A percentile compares a stretch with the other conserved stretches of the same genome.
Evolutionary conservation across 2,888 invertebrate species (phyloP).

Genomic region (Ariolimax columbianus): DNA sequence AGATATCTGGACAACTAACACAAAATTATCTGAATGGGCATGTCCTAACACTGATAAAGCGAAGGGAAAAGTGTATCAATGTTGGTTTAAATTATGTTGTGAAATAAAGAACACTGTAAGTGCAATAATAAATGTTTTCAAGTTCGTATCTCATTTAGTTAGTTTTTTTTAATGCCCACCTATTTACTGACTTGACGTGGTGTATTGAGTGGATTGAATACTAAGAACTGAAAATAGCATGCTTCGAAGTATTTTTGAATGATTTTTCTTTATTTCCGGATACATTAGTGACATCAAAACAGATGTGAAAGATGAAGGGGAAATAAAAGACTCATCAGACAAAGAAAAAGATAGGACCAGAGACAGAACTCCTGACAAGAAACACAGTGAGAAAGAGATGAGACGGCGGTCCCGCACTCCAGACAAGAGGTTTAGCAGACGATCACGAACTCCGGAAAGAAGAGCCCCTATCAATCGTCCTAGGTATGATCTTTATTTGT

Average conservation of each 20-base stretch:
- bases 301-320: slow-evolving; percentile 35
- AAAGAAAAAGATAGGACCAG: slow-evolving; percentile 35
- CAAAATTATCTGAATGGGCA: too few relatives aligned
- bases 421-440: slow-evolving; percentile 57
- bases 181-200: too few relatives aligned
- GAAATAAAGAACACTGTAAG: too few relatives aligned
- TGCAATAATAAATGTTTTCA: too few relatives aligned
- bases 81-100: too few relatives aligned
- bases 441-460: slow-evolving; percentile 57
- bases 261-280: not conserved
- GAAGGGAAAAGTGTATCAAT: too few relatives aligned
- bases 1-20: too few relatives aligned
- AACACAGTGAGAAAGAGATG: slow-evolving; percentile 53
- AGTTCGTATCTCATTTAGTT: too few relatives aligned
- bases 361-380: slow-evolving; percentile 50
- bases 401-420: slow-evolving; percentile 56
- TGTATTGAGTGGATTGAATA: too few relatives aligned
- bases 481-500: slow-evolving; percentile 25
- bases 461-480: slow-evolving; percentile 14
- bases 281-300: slow-evolving; percentile 17
- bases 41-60: too few relatives aligned
- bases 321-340: slow-evolving; percentile 13
- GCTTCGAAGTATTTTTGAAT: not conserved
- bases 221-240: not conserved
- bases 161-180: too few relatives aligned